phyloP scores from a whole-genome alignment of 2,113 vertebrate genomes.

The Oryzias celebensis region DNA sequence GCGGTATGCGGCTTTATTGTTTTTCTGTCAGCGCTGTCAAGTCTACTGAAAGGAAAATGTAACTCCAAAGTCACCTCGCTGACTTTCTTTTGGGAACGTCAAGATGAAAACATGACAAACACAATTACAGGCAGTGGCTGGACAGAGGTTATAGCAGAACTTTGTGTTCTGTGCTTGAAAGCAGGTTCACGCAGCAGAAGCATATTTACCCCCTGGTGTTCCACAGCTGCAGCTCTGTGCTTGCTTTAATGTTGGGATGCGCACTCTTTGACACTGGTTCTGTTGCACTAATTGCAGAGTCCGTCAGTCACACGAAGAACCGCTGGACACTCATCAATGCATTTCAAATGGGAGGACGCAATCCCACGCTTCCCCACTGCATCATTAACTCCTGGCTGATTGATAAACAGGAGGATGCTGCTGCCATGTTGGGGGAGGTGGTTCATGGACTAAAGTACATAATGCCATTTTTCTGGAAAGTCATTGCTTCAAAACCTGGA shows the following conservation, averaged over 20 bases:
- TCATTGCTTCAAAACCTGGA: slow-evolving; percentile 10
- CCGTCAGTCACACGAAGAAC: slow-evolving; percentile 31
- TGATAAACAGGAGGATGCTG: slow-evolving; percentile 54
- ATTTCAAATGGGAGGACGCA: slow-evolving; percentile 51
- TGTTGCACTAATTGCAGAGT: slow-evolving; percentile 20
- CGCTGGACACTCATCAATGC: slow-evolving; percentile 45
- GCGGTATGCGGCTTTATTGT: slow-evolving; percentile 33
- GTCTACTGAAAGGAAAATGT: slow-evolving; percentile 33
- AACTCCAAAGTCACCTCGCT: slow-evolving; percentile 21
- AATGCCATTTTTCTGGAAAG: slow-evolving; percentile 16
- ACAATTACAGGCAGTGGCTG: slow-evolving; percentile 32
- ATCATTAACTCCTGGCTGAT: slow-evolving; percentile 68
- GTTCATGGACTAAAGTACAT: slow-evolving; percentile 33
- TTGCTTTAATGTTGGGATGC: slow-evolving; percentile 15
- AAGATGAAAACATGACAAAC: slow-evolving; percentile 31
- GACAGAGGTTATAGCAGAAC: slow-evolving; percentile 22
- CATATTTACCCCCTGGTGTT: slow-evolving; percentile 14
- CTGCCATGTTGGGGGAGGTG: slow-evolving; percentile 9
- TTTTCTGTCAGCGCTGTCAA: slow-evolving; percentile 36
- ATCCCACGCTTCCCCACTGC: slow-evolving; percentile 23
- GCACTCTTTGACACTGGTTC: slow-evolving; percentile 5
- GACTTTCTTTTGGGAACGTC: slow-evolving; percentile 21
- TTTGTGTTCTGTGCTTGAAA: slow-evolving; percentile 15
- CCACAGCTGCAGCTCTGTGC: slow-evolving; percentile 15
- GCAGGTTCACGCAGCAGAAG: slow-evolving; percentile 1